Evolutionary conservation across 2,113 vertebrate species (phyloP), one percentile per base, ranked within the genome.

Genomic region (Ariopsis seemanni): DNA sequence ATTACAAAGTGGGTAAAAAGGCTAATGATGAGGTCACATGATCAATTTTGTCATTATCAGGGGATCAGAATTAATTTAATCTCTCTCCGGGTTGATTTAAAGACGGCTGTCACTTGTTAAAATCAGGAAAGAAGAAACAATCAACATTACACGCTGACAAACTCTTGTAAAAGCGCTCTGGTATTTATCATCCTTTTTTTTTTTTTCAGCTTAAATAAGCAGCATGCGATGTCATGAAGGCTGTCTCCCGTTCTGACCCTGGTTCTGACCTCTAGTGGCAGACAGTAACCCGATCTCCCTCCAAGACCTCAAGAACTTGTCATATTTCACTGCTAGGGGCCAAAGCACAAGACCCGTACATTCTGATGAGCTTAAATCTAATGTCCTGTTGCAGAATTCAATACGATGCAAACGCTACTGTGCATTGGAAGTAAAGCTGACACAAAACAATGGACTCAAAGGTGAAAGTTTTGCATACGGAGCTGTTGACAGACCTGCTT

Each of bases 201-300:
- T 30, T 30, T 86, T 75, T 83, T 50, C n/a, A 81, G 81, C 71
- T 84, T 34, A 52, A 48, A 82, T 74, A 82, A 74, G 65, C 60
- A 83, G 80, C 80, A 83, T 53, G 55, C 55, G 48, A 88, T 82
- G 71, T 88, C 83, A 86, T 69, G 67, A 86, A 75, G 81, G 57
- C 83, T 84, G 48, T 86, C 55, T 84, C 22, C 52, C 22, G 15
- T 81, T 65, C 53, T 69, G 81, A 88, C 83, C 86, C 62, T 4
- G 57, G 52, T 15, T 84, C 7, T 88, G 88, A 91, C 90, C 90
- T 71, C 78, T 27, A 74, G 55, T 55, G 80, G 85, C 85, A 83
- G 80, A 84, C 53, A 50, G 90, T 87, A 91, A 92, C 87, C 84
- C n/a, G 83, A 90, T 87, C 90, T 80, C 48, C 20, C 34, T 80